Base-by-base conservation (phyloP, 2,888 invertebrate genomes). In the Tipula helvola region DNA sequence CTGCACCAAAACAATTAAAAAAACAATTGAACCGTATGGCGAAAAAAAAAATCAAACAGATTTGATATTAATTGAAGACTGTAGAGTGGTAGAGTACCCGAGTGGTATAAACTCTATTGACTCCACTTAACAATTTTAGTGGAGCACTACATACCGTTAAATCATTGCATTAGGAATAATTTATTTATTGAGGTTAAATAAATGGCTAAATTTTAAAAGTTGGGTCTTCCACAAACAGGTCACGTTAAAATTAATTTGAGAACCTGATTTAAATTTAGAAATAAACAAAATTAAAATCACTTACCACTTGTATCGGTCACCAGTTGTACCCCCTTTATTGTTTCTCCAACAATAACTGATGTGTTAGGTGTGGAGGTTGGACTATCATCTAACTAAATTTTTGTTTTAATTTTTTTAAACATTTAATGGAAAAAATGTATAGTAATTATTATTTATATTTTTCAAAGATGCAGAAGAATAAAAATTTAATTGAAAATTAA, bases 281-380 rank as follows among this genome's bases (percentile, higher is more conserved):
- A 47, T 28, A 28, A 28, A 28, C 28, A 28, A 28, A 47, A 47
- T 28, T 71, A 71, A 10, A 18, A 71, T 28, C 71, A 71, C 71
- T 71, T 71, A 71, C 71, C 71, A 28, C 10, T 71, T 28, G 28
- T 5, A 5, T 89, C 89, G 3, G 90, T 90, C 28, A 89, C 90
- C 4, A 88, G 88, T 4, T 89, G 89, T 13, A 89, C 89, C 86
- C 89, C 88, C 13, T 71, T 71, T 71, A 71, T 28, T 71, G 87
- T 90, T 90, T 88, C 90, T 90, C 44, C 88, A 88, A 5, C 85
- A 36, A 85, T 86, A 16, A 85, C 18, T 18, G 87, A 87, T 83
- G 87, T 87, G 52, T 87, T 57, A 12, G 87, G 87, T 86, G 87
- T 85, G 3, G 47, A 28, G 28, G n/a, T 36, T n/a, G 84, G 86